Evolutionary conservation across 2,888 invertebrate genomes (phyloP), one percentile per base, ranked within the genome.

Genomic region (Beris morrisii): DNA sequence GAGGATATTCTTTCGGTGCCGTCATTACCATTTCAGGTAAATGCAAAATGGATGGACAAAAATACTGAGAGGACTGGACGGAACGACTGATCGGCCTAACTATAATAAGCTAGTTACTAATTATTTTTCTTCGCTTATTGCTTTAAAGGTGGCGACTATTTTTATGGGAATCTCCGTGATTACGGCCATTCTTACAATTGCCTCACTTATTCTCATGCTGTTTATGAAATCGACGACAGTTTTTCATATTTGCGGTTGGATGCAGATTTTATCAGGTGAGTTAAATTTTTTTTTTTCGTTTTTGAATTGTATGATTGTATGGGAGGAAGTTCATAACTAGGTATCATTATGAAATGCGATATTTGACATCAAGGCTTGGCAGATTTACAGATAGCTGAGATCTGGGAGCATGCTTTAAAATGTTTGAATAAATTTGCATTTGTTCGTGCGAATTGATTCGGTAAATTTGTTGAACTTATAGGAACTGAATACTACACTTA

Each of bases 221-320:
- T 95, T 96, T 82, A 90, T 95, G 80, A 92, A 91, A 77, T 91
- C 95, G 12, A 93, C 93, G 55, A 90, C 90, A 61, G 96, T 97
- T 59, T 96, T 94, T 81, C 91, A 93, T 77, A 87, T 96, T 69
- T 96, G 96, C 77, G 97, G 93, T 55, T 95, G 95, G 93, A 85
- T 97, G 83, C 97, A 97, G 81, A 85, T 95, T n/a, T 83, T 96
- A 72, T 95, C 96, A 77, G 96, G 97, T 98, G 80, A 88, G 86
- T 82, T 67, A 31, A 3, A 22, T 22, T 22, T 22, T 22, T 22
- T 22, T 22, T 61, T 64, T 31, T 43, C 12, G 15, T 44, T 44
- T n/a, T n/a, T 48, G 48, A 48, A 48, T 7, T n/a, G 48, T 12
- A 48, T n/a, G n/a, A n/a, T 7, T 38, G 38, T 38, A 38, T 38